Conservation (phyloP, 2,113 vertebrate genomes). For the Melanerpes aurifrons region DNA sequence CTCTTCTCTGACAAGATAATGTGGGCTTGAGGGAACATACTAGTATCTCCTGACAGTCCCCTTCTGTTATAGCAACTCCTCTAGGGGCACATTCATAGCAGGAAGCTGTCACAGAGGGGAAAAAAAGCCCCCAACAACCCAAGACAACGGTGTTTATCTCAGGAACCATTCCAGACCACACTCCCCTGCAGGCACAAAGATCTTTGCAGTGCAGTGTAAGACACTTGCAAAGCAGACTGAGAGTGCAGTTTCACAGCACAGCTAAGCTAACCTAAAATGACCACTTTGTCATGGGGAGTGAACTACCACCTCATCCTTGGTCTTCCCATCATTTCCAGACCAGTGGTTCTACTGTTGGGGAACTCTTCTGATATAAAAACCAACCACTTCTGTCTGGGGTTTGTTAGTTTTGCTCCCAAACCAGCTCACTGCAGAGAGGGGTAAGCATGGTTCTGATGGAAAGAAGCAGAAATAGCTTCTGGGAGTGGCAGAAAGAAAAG, state of each 20-base stretch:
- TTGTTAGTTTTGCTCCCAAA: background rate
- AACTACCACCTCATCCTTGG: background rate
- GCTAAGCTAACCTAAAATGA: background rate
- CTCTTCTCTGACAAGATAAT: constrained; percentile 9
- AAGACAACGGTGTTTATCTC: background rate
- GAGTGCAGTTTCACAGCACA: background rate
- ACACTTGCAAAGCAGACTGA: background rate
- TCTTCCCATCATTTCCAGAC: background rate
- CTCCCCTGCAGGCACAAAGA: background rate
- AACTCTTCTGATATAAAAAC: background rate
- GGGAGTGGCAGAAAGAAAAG: background rate
- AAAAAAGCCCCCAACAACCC: background rate
- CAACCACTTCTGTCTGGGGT: background rate
- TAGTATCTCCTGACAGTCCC: background rate
- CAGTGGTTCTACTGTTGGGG: background rate
- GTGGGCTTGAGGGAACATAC: background rate
- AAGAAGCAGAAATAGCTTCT: background rate
- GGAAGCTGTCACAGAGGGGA: background rate
- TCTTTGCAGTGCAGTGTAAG: background rate
- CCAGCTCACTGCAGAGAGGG: background rate
- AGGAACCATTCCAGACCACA: background rate
- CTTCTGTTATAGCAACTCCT: background rate
- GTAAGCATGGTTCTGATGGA: background rate
- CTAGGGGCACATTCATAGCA: background rate
- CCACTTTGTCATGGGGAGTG: accelerated